Percentiles rank a stretch among this genome's conserved stretches.
Conservation (phyloP, 2,113 vertebrate species). For the Arizona elegans region DNA sequence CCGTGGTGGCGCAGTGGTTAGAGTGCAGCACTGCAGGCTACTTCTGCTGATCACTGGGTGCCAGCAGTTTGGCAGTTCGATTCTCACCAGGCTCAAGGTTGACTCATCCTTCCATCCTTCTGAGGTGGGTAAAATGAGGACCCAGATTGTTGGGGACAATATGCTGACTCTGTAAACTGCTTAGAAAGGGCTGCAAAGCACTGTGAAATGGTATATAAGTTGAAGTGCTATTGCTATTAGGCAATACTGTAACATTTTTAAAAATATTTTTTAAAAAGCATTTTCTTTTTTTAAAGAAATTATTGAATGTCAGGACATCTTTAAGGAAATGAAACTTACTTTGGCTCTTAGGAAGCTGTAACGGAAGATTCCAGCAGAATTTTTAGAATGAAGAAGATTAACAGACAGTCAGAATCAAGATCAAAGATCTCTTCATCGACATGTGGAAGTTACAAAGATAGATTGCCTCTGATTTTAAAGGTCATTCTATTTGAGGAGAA, state of each 20-base stretch:
- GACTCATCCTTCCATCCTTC: no score
- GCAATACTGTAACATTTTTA: neutral
- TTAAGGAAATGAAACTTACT: neutral
- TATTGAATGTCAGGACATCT: neutral
- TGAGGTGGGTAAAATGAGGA: no score
- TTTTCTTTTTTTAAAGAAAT: no score
- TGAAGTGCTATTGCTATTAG: neutral
- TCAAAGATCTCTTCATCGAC: conserved; percentile 10
- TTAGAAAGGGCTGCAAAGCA: no score
- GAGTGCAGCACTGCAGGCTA: no score
- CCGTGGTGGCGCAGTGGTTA: no score
- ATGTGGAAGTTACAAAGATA: neutral
- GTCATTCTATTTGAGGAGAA: conserved; percentile 32
- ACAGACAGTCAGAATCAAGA: conserved; percentile 12
- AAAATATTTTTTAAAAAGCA: neutral
- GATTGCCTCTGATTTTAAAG: conserved; percentile 41
- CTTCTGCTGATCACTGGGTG: no score
- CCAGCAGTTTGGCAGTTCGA: no score
- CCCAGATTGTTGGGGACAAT: no score
- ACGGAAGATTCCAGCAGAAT: neutral
- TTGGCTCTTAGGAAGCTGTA: neutral
- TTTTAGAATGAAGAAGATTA: conserved; percentile 19
- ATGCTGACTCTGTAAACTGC: no score
- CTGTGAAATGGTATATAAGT: no score
- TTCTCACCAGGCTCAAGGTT: no score